Percentiles rank a stretch among this genome's conserved stretches.
Conservation (phyloP, 23 tunicate genomes). For the Oikopleura dioica region DNA sequence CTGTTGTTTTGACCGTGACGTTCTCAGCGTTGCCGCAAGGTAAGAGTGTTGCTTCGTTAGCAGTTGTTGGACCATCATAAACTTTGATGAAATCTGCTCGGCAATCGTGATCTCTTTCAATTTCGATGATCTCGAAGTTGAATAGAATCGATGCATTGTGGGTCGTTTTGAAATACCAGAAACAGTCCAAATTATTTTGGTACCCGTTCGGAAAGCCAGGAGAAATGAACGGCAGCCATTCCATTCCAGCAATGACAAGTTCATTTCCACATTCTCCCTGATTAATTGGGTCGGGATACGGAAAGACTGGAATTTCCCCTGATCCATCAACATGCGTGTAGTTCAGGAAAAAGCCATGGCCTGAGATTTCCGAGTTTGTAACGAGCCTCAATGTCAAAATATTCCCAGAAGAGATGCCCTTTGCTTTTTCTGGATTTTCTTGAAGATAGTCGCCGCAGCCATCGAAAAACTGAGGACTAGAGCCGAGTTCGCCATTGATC, state of each 20-base stretch:
- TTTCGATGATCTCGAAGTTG: no score
- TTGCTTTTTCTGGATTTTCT: not conserved
- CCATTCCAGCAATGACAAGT: not conserved
- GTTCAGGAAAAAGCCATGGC: constrained; percentile 11
- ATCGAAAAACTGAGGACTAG: not conserved
- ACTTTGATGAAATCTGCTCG: no score
- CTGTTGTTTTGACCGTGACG: no score
- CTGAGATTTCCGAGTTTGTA: not conserved
- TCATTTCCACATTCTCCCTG: not conserved
- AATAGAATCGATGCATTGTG: no score
- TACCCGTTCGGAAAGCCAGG: not conserved
- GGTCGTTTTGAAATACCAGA: no score
- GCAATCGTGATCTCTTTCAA: no score
- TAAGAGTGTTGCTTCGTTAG: no score
- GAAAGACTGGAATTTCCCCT: not conserved
- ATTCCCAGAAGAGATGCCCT: not conserved
- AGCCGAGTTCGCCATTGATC: not conserved
- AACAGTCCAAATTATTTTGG: not conserved
- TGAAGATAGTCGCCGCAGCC: not conserved
- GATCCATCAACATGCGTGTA: not conserved
- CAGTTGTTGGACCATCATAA: no score
- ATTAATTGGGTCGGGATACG: not conserved
- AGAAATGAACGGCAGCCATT: not conserved
- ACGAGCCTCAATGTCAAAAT: not conserved
- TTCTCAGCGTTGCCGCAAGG: no score